Conservation (phyloP, 2,888 invertebrate species). For the Meteorus colon region DNA sequence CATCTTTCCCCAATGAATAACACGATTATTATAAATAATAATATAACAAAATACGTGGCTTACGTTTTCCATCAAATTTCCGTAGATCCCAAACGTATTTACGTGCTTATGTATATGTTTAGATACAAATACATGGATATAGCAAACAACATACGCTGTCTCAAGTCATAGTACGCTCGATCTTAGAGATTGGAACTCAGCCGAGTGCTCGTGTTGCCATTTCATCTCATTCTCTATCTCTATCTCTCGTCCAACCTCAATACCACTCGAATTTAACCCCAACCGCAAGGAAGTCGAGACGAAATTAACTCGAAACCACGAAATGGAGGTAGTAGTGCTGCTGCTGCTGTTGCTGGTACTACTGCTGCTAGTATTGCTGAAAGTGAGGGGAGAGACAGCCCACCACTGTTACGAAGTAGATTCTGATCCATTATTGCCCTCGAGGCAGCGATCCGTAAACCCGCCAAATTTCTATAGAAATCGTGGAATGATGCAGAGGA, state of each 20-base stretch:
- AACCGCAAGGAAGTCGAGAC: constrained; percentile 38
- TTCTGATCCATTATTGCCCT: constrained; percentile 40
- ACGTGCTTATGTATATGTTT: not conserved
- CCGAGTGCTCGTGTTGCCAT: constrained; percentile 26
- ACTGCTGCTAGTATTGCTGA: constrained; percentile 16
- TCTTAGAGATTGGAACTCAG: constrained; percentile 18
- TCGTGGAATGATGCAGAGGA: not conserved
- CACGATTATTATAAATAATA: too few relatives aligned
- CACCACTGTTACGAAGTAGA: constrained; percentile 25
- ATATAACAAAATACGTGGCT: too few relatives aligned
- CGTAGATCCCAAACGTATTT: not conserved
- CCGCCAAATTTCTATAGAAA: constrained; percentile 26
- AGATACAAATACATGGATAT: not conserved
- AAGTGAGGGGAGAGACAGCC: constrained; percentile 20
- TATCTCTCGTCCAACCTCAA: constrained; percentile 36
- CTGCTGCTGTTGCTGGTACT: constrained; percentile 10
- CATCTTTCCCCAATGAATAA: too few relatives aligned
- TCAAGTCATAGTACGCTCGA: not conserved
- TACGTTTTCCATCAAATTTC: too few relatives aligned
- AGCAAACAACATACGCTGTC: constrained; percentile 17
- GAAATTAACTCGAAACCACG: constrained; percentile 48
- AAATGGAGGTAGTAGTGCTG: constrained; percentile 2
- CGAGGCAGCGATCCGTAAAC: constrained; percentile 42
- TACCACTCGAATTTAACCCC: constrained; percentile 39
- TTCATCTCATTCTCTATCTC: constrained; percentile 26